Base-by-base conservation (phyloP, 2,797 vertebrate species). In the Helicolenus hilgendorfi region DNA sequence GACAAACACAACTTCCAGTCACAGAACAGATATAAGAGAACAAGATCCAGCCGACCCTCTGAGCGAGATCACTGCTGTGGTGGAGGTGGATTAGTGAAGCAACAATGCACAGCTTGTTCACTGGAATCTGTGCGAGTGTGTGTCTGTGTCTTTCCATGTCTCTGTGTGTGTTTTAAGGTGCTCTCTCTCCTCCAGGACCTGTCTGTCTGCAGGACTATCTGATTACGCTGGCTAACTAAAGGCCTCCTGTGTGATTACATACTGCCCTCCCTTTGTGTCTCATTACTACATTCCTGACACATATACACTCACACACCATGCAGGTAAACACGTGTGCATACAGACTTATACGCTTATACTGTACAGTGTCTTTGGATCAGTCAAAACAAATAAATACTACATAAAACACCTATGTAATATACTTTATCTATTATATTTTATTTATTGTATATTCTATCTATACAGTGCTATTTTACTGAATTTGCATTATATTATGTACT, bases 21-120 rank as follows among this genome's bases (percentile, higher is more conserved):
- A 71, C 15, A 72, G 26, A 79, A 31, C 77, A 87, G 84, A 86
- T 73, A 87, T 49, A 88, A 45, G 73, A 87, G 89, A 90, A 92
- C 79, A 72, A 87, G 79, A 92, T 90, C 87, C 36, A 60, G 9
- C 71, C 70, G 11, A 82, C 89, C 81, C 84, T 88, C 56, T 56
- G 72, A 77, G 86, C 79, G 72, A 77, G 83, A 88, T 88, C 81
- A 55, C 31, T 10, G 71, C 87, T 73, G 62, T 49, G 78, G 82
- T 91, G 79, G 88, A 91, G 92, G 89, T 88, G 87, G 95, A 97
- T 97, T 97, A 97, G 80, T 18, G 72, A 70, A 75, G 89, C 86
- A 97, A 98, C 97, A 98, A 97, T 97, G 95, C 87, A 67, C 80
- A 86, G 90, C 95, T 88, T 98, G 97, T 97, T 97, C 95, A 69